Evolutionary conservation across 2,888 invertebrate species (phyloP), one percentile per base, ranked within the genome.

Genomic region (Drosophila siamana): DNA sequence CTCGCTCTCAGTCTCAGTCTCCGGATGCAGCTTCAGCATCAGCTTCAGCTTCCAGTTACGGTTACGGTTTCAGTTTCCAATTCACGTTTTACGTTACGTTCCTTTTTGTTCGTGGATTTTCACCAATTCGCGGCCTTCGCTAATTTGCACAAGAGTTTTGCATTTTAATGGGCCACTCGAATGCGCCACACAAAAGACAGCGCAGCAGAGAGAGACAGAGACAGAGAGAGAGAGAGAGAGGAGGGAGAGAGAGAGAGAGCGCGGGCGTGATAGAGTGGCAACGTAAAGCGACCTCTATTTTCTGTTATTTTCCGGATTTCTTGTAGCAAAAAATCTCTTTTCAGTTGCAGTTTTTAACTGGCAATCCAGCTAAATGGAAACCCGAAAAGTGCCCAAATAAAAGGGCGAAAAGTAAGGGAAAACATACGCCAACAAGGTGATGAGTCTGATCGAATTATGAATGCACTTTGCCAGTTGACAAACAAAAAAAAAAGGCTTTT

Each of bases 111-210:
- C 26, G 24, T 15, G 46, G 7, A 46, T 61, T 54, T 46, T 38
- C 7, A 30, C 15, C 36, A 13, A 36, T 13, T 36, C 30, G 50
- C 38, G 48, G 41, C 52, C 71, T 63, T 63, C 51, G 62, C 62
- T 69, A 69, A 76, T 66, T 66, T 66, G 69, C 61, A 36, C 59
- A 41, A 44, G 68, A 74, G 61, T 52, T 65, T 59, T 59, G 44
- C 64, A 64, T 64, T 64, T 64, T 64, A 64, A 64, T 64, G 51
- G 64, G 13, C 24, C 41, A 48, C 47, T 41, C 50, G 50, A 52
- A 30, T 16, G 46, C 15, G 38, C 38, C 19, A 2, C 19, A 2
- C 28, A 50, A 28, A 41, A 51, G 11, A 24, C 7, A 51, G 6
- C 11, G 38, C 15, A 2, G 22, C 4, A 16, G n/a, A 15, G 13